Evolutionary conservation across 2,113 vertebrate species (phyloP).

Genomic region (Corythoichthys haematopterus): DNA sequence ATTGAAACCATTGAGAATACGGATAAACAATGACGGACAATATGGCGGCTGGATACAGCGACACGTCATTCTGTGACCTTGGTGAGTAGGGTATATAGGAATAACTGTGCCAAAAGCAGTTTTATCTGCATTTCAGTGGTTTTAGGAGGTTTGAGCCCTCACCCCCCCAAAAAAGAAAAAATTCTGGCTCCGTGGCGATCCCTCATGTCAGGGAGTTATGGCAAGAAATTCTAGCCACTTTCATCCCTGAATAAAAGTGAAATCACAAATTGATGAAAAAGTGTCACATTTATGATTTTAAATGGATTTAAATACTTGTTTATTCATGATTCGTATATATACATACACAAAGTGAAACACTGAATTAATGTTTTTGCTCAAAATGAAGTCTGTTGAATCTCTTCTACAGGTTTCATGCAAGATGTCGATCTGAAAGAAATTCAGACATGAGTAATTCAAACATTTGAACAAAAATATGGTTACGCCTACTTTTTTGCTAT

Average conservation of each 20-base stretch:
- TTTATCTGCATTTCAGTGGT: no score
- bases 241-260: neutral
- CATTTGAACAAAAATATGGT: neutral
- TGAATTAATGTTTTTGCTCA: slow-evolving; percentile 24
- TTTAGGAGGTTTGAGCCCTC: no score
- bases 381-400: slow-evolving; percentile 33
- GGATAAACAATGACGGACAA: no score
- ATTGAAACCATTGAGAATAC: no score
- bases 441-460: neutral
- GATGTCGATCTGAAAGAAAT: slow-evolving; percentile 41
- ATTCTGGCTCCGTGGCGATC: no score
- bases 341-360: neutral
- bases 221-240: no score
- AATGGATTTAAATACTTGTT: neutral
- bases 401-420: neutral
- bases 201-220: no score
- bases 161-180: no score
- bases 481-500: neutral
- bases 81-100: no score
- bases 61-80: no score
- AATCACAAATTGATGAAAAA: neutral
- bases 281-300: neutral
- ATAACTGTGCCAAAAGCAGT: no score
- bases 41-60: no score
- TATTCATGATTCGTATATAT: neutral